Conservation (phyloP, 2,113 vertebrate genomes). For the Xenopus laevis region DNA sequence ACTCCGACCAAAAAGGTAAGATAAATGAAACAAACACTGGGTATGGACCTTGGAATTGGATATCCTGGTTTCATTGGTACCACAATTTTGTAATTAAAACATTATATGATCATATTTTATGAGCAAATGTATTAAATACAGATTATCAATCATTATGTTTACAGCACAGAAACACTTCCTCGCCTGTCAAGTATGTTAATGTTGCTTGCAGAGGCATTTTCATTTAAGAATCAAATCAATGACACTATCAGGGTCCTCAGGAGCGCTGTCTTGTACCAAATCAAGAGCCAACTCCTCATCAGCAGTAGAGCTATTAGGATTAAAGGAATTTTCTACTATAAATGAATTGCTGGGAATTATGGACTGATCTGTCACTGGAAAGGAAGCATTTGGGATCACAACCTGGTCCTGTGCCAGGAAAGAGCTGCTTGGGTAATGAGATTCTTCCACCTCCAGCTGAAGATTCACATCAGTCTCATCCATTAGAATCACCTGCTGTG, state of each 20-base stretch:
- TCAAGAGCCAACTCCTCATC: slow-evolving; percentile 48
- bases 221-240: slow-evolving; percentile 56
- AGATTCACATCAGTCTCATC: slow-evolving; percentile 2
- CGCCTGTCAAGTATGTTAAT: slow-evolving; percentile 56
- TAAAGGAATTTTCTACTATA: neutral
- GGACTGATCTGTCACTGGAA: slow-evolving; percentile 8
- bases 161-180: neutral
- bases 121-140: too few relatives aligned
- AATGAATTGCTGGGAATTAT: slow-evolving; percentile 10
- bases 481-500: neutral
- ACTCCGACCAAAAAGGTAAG: too few relatives aligned
- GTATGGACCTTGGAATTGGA: too few relatives aligned
- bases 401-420: slow-evolving; percentile 28
- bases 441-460: slow-evolving; percentile 19
- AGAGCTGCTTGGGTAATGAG: slow-evolving; percentile 17
- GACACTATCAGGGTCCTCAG: slow-evolving; percentile 53
- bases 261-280: slow-evolving; percentile 31
- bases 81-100: too few relatives aligned
- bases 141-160: too few relatives aligned
- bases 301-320: neutral
- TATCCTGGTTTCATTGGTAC: too few relatives aligned
- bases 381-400: slow-evolving; percentile 22
- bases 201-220: slow-evolving; percentile 46
- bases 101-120: too few relatives aligned
- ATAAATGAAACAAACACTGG: too few relatives aligned